A percentile compares a stretch with the other conserved stretches of the same genome.
Conservation (phyloP, 2,888 invertebrate genomes). For the Melinaea marsaeus region DNA sequence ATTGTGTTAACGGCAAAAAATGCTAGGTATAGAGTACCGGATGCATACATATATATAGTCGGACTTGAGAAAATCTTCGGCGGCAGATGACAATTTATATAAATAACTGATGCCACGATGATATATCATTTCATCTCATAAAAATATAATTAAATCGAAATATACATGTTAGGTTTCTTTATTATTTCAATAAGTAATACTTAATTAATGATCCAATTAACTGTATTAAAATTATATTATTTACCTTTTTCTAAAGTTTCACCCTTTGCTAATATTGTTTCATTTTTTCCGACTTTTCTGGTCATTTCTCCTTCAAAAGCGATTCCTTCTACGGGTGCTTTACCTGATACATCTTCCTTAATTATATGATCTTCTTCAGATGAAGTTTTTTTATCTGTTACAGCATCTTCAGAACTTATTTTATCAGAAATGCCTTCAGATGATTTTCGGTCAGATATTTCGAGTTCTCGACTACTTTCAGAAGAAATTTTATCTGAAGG, state of each 20-base stretch:
- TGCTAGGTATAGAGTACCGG: no score
- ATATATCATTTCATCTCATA: no score
- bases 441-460: constrained; percentile 72
- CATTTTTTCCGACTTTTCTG: constrained; percentile 36
- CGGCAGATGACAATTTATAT: no score
- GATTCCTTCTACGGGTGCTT: background rate
- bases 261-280: constrained; percentile 48
- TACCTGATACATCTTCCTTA: constrained; percentile 40
- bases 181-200: no score
- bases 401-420: constrained; percentile 74
- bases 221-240: constrained; percentile 7
- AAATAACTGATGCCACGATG: no score
- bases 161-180: no score
- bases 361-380: constrained; percentile 63
- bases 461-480: constrained; percentile 72
- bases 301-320: constrained; percentile 42
- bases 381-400: constrained; percentile 73
- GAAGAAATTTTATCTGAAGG: constrained; percentile 73
- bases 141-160: no score
- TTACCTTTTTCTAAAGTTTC: constrained; percentile 53
- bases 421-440: constrained; percentile 74
- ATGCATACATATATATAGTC: no score
- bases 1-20: no score
- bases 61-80: no score
- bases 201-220: no score